Conservation (phyloP, 2,113 vertebrate genomes). For the Toxotes chatareus region DNA sequence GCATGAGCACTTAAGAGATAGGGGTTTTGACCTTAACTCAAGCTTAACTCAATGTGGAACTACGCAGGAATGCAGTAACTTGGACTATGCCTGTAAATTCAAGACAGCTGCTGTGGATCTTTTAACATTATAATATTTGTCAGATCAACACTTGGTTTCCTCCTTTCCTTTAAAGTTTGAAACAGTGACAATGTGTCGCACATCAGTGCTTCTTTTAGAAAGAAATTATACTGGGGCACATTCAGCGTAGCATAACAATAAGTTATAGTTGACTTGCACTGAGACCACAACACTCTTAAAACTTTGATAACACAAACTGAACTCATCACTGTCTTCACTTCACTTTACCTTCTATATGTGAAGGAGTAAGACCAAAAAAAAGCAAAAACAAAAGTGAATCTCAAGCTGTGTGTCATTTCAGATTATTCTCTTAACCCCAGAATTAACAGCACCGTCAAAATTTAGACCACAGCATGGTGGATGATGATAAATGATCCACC, state of each 20-base stretch:
- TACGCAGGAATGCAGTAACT: constrained; percentile 66
- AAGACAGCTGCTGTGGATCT: constrained; percentile 73
- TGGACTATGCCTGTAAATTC: constrained; percentile 59
- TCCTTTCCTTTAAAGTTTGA: constrained; percentile 36
- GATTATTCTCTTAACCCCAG: background rate
- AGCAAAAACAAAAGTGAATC: background rate
- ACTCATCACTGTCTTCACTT: background rate
- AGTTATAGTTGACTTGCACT: background rate
- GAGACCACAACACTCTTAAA: background rate
- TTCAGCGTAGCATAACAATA: background rate
- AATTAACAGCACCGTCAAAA: background rate
- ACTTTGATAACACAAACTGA: background rate
- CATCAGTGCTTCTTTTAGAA: background rate
- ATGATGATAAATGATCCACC: background rate
- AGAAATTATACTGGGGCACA: background rate
- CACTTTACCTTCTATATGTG: background rate
- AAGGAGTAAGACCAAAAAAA: background rate
- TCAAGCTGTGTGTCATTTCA: background rate
- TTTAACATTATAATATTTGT: constrained; percentile 70
- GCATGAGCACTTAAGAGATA: constrained; percentile 47
- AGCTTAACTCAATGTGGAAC: constrained; percentile 62
- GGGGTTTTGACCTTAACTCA: constrained; percentile 73
- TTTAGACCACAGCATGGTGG: background rate
- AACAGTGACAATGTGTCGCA: constrained; percentile 29
- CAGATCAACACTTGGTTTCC: constrained; percentile 42